Conservation (phyloP, 1,140 invertebrate species). For the Bradynema listronoti region DNA sequence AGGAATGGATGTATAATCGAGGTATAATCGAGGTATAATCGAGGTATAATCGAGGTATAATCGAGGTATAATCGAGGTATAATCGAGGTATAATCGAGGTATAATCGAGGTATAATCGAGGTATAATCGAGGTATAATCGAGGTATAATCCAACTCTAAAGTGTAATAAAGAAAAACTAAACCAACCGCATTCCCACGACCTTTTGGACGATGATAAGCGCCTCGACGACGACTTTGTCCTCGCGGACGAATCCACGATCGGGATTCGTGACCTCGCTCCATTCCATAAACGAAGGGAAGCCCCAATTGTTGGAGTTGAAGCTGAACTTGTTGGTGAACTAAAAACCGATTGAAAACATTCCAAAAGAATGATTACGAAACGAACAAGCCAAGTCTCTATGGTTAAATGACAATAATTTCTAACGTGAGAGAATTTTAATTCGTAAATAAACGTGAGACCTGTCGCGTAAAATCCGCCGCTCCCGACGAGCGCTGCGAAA, state of each 20-base stretch:
- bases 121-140: too few relatives aligned
- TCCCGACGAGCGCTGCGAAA: slow-evolving; percentile 28
- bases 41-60: too few relatives aligned
- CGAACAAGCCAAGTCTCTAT: too few relatives aligned
- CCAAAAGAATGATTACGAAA: too few relatives aligned
- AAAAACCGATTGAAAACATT: slow-evolving; percentile 4
- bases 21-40: too few relatives aligned
- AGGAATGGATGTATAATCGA: too few relatives aligned
- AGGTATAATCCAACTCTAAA: too few relatives aligned
- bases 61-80: too few relatives aligned
- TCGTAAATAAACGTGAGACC: slow-evolving; percentile 21
- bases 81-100: too few relatives aligned
- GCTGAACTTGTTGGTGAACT: slow-evolving; percentile 51
- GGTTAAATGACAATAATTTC: background rate
- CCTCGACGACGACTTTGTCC: slow-evolving; percentile 45
- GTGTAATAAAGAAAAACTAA: too few relatives aligned
- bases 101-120: too few relatives aligned
- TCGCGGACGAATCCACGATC: slow-evolving; percentile 39
- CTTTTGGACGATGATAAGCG: slow-evolving; percentile 43
- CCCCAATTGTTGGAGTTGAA: slow-evolving; percentile 53
- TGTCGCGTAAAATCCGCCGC: slow-evolving; percentile 39
- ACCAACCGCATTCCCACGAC: slow-evolving; percentile 36
- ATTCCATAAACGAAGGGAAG: slow-evolving; percentile 51
- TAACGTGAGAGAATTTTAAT: slow-evolving; percentile 6
- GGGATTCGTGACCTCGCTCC: slow-evolving; percentile 33